Base-by-base conservation (phyloP, 2,888 invertebrate genomes). In the Anthrax anthrax region DNA sequence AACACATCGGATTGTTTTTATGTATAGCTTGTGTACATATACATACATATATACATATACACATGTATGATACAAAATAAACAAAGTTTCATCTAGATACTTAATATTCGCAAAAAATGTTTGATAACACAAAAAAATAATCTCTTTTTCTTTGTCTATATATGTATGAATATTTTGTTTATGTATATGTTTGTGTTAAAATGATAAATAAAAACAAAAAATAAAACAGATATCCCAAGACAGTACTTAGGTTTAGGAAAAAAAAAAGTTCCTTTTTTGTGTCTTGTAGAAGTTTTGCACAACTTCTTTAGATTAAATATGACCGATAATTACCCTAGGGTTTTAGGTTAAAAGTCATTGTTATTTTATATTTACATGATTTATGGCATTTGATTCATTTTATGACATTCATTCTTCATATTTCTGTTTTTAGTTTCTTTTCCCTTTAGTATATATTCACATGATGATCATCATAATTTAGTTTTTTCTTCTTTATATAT, bases 251-350 rank as follows among this genome's bases (percentile, higher is more conserved):
- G 9, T 40, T 39, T 39, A n/a, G n/a, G n/a, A n/a, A n/a, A n/a
- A n/a, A n/a, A n/a, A n/a, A n/a, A n/a, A n/a, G n/a, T n/a, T n/a
- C n/a, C 40, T 39, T 45, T 45, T 45, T 45, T 45, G 44, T 45
- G 40, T 45, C 36, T 32, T 45, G 34, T 40, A 45, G 44, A 45
- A 45, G 34, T 39, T 45, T 45, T 44, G 44, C 34, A 45, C 40
- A 45, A 44, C 34, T 12, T 46, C 45, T 41, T 39, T 27, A 40
- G 41, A 46, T 46, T 46, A 46, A 46, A 46, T 46, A 46, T 46
- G 45, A 46, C 45, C 41, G 41, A 46, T 46, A 46, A 46, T 46
- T 46, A 46, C 45, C 45, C 45, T 36, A 23, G 45, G 41, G 45
- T 36, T 41, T 37, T 41, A 41, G 45, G 40, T 46, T 41, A 46